Conservation (phyloP, 2,888 invertebrate species). For the Lapara coniferarum region DNA sequence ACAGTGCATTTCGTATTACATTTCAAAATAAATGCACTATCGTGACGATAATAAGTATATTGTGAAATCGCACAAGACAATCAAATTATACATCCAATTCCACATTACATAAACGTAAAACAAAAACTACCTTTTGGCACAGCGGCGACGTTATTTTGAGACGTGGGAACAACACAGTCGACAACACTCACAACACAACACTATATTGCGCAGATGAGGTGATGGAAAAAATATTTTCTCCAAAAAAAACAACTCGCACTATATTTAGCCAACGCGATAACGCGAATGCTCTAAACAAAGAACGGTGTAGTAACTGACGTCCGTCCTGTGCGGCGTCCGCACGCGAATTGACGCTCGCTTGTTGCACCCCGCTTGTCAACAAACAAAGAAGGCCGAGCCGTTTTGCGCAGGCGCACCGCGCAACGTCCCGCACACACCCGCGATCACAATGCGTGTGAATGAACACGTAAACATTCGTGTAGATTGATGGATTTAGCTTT, state of each 20-base stretch:
- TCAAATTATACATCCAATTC: slow-evolving; percentile 38
- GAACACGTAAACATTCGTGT: slow-evolving; percentile 71
- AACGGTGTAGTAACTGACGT: slow-evolving; percentile 48
- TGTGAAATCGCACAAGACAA: slow-evolving; percentile 29
- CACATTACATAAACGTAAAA: slow-evolving; percentile 48
- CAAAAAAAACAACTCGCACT: slow-evolving; percentile 63
- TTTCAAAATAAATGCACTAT: slow-evolving; percentile 16
- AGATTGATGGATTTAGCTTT: slow-evolving; percentile 18
- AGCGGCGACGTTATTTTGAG: slow-evolving; percentile 69
- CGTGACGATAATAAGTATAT: neutral
- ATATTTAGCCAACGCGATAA: slow-evolving; percentile 70
- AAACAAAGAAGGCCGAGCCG: slow-evolving; percentile 76
- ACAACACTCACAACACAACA: slow-evolving; percentile 63
- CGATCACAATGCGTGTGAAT: slow-evolving; percentile 64
- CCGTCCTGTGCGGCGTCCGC: slow-evolving; percentile 57
- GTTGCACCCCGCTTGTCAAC: slow-evolving; percentile 76
- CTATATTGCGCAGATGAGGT: slow-evolving; percentile 60
- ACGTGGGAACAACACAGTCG: slow-evolving; percentile 47
- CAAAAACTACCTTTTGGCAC: slow-evolving; percentile 72
- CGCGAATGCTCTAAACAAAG: slow-evolving; percentile 58
- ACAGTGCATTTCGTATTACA: slow-evolving; percentile 1
- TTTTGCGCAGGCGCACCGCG: slow-evolving; percentile 66
- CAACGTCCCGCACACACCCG: slow-evolving; percentile 61
- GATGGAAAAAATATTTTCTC: slow-evolving; percentile 49
- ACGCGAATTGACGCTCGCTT: slow-evolving; percentile 55